These are phyloP conservation scores for Nemapogon koenigi DNA, from an alignment of 2,888 invertebrate species.

Conservation along the genomic window DNA sequence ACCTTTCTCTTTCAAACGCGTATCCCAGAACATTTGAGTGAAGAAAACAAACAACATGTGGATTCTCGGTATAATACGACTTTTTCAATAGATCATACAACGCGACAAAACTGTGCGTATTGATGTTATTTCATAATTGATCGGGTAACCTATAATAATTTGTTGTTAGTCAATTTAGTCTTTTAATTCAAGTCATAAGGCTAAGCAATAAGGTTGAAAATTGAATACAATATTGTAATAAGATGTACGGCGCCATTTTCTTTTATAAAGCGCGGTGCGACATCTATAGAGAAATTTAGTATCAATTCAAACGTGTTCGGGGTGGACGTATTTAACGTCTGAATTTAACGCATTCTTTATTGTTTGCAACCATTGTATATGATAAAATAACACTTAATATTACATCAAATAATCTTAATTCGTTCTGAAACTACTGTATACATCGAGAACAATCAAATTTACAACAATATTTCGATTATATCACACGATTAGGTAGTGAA, in stretches of 20 bases:
- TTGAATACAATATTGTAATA: constrained; percentile 33
- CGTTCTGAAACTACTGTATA: constrained; percentile 21
- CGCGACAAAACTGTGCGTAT: too few relatives aligned
- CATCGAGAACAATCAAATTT: constrained; percentile 21
- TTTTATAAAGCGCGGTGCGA: constrained; percentile 49
- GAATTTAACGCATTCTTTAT: constrained; percentile 22
- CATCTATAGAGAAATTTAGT: constrained; percentile 55
- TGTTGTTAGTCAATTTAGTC: too few relatives aligned
- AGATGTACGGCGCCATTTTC: constrained; percentile 50
- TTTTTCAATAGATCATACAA: too few relatives aligned
- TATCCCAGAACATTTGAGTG: too few relatives aligned
- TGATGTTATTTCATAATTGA: too few relatives aligned
- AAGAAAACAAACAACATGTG: too few relatives aligned
- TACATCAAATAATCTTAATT: constrained; percentile 24
- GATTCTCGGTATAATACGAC: too few relatives aligned
- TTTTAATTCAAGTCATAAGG: too few relatives aligned
- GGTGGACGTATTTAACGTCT: constrained; percentile 27
- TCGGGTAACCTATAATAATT: too few relatives aligned
- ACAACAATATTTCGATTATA: constrained; percentile 20
- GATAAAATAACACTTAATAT: constrained; percentile 44
- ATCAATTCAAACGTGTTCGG: constrained; percentile 46
- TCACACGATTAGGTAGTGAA: constrained; percentile 37
- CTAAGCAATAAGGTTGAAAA: constrained; percentile 21
- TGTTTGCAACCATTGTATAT: constrained; percentile 54
- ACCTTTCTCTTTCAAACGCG: too few relatives aligned